Evolutionary conservation across 2,113 vertebrate species (phyloP).

Genomic region (Acinonyx jubatus): DNA sequence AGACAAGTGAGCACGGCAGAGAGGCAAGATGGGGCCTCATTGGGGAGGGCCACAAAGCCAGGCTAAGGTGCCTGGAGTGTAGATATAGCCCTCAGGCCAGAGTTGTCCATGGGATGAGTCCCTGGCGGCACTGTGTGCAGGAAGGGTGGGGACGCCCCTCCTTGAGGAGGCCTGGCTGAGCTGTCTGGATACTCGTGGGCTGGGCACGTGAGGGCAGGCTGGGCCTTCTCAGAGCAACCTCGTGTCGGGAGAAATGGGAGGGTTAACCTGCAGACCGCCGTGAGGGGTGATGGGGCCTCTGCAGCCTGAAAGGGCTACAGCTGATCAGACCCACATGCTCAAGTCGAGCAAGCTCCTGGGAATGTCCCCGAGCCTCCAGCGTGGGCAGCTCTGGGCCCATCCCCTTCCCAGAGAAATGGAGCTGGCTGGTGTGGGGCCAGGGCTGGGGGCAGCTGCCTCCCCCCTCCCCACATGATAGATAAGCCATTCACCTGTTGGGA

Average conservation of each 20-base stretch:
- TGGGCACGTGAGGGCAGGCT: not conserved
- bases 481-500: not conserved
- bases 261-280: not conserved
- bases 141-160: accelerated
- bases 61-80: not conserved
- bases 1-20: not conserved
- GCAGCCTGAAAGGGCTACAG: not conserved
- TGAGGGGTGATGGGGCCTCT: not conserved
- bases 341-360: not conserved
- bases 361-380: not conserved
- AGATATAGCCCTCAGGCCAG: not conserved
- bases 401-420: not conserved
- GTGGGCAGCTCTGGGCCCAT: not conserved
- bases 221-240: not conserved
- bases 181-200: not conserved
- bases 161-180: not conserved
- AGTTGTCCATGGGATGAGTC: not conserved
- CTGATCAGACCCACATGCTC: not conserved
- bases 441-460: too few relatives aligned
- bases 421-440: not conserved
- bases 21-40: not conserved
- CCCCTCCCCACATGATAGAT: not conserved
- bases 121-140: not conserved
- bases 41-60: not conserved
- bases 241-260: not conserved